Base-by-base conservation (phyloP, 2,797 vertebrate genomes). In the Aldrovandia affinis region DNA sequence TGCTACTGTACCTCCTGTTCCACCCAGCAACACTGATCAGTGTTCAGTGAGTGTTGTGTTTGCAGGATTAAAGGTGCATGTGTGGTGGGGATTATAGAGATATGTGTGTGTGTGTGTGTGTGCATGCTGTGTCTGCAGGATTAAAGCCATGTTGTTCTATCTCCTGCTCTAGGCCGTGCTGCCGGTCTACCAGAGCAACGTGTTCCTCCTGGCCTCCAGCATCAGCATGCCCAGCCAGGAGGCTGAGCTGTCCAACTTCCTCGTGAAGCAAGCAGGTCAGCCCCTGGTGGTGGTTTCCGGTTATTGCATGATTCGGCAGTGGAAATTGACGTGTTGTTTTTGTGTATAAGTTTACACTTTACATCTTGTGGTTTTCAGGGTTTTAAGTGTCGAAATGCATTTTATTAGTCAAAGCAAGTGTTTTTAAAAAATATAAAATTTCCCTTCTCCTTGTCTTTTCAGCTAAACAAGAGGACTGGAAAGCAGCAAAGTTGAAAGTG, bases 401-500 rank as follows among this genome's bases (percentile, higher is more conserved):
- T 57, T 57, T 57, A 14, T 50, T 3, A 57, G 55, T 3, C 18
- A 14, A n/a, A 57, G 55, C 55, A 50, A 10, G 18, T 10, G 2
- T 57, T 57, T 57, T 57, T 15, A 20, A n/a, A n/a, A n/a, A n/a
- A n/a, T n/a, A n/a, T n/a, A n/a, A n/a, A n/a, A n/a, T n/a, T 33
- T 15, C 6, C 15, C 12, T 2, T 30, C 7, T 0, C 44, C 18
- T 36, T 78, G 83, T 39, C 50, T 65, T 89, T 55, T 20, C 84
- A 98, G 98, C 91, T 77, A 95, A 95, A 12, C 94, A 91, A 0
- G 89, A 96, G 5, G 96, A 97, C 73, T 94, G 97, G 96, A 99
- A 98, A 89, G 95, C 96, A 20, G 89, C 95, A 0, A 98, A 96
- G 83, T 87, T 98, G 47, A 96, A 95, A 93, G 98, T 97, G 93